Conservation (phyloP, 2,113 vertebrate genomes). For the Lanius collurio region DNA sequence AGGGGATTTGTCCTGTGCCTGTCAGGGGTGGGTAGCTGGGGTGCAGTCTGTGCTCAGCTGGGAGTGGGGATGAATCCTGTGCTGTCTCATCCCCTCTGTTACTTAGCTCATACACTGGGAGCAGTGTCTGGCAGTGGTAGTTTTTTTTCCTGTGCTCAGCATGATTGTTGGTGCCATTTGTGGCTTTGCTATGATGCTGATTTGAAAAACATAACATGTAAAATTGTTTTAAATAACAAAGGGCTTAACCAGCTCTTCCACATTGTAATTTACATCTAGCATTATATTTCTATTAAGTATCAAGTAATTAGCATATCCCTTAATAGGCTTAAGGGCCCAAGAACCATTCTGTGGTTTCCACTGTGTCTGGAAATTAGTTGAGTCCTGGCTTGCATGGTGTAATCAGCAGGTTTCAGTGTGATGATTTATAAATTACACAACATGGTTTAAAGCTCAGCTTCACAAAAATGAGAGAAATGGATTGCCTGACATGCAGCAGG, state of each 20-base stretch:
- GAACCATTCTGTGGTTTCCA: not conserved
- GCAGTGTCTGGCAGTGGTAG: too few relatives aligned
- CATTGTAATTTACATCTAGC: not conserved
- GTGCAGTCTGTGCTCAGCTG: fast-evolving
- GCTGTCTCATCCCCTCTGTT: not conserved
- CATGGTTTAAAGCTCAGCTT: not conserved
- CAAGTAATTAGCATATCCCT: not conserved
- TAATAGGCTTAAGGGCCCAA: not conserved
- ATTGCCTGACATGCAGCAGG: not conserved
- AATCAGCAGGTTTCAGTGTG: not conserved
- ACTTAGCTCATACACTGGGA: not conserved
- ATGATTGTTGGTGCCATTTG: not conserved
- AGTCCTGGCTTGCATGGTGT: not conserved
- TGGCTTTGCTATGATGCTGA: not conserved
- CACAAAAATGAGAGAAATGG: not conserved
- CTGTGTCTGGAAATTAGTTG: not conserved
- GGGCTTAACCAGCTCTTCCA: not conserved
- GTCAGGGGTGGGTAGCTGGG: not conserved
- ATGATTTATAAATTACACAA: not conserved
- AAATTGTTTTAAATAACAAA: not conserved
- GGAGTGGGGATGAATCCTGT: not conserved
- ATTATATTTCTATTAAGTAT: not conserved
- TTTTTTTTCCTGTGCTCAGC: not conserved
- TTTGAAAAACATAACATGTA: not conserved
- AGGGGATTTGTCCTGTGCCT: not conserved